These are phyloP conservation scores for Hyalella azteca DNA, from an alignment of 2,888 invertebrate genomes.

Conservation along the genomic window DNA sequence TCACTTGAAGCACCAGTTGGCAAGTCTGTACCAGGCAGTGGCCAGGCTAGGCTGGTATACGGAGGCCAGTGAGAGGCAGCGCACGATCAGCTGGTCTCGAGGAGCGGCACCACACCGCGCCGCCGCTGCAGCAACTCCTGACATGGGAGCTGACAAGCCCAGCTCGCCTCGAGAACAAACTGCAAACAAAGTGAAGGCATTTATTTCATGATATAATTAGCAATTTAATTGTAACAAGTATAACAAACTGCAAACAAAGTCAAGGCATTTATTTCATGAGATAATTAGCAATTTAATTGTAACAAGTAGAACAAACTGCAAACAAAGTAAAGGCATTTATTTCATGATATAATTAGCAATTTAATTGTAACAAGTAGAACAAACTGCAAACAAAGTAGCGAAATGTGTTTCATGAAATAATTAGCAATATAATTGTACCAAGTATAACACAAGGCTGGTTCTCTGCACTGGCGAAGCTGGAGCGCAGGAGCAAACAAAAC, in stretches of 20 bases:
- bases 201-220: too few species aligned
- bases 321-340: background rate
- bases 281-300: too few species aligned
- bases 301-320: background rate
- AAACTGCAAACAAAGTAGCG: too few species aligned
- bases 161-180: background rate
- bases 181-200: background rate
- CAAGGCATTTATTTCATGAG: too few species aligned
- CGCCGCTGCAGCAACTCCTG: background rate
- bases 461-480: too few species aligned
- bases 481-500: too few species aligned
- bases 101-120: conserved; percentile 37
- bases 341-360: too few species aligned
- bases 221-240: too few species aligned
- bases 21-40: conserved; percentile 55
- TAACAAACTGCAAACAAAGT: too few species aligned
- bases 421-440: too few species aligned
- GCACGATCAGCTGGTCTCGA: conserved; percentile 47
- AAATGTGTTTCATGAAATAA: too few species aligned
- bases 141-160: background rate
- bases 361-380: too few species aligned
- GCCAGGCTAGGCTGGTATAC: conserved; percentile 51
- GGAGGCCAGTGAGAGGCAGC: conserved; percentile 49
- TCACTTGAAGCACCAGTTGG: conserved; percentile 55
- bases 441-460: background rate